Conservation (phyloP, 2,797 vertebrate species). For the Leptodactylus fallax region DNA sequence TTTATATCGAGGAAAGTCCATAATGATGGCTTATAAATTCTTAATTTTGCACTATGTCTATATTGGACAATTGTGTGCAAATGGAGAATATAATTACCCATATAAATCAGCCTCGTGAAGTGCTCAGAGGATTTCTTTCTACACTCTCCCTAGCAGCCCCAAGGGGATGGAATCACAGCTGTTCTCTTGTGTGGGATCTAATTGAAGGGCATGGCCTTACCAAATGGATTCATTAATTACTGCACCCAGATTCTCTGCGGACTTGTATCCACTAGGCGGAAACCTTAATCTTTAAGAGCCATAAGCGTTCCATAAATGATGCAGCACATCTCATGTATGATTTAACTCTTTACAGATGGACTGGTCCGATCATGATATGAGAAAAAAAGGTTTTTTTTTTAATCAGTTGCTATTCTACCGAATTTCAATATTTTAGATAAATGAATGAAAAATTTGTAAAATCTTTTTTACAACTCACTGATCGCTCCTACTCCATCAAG, state of each 20-base stretch:
- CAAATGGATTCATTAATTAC: slow-evolving; percentile 82
- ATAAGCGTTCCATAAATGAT: slow-evolving; percentile 63
- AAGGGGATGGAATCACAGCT: slow-evolving; percentile 79
- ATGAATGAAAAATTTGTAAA: not conserved
- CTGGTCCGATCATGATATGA: slow-evolving; percentile 48
- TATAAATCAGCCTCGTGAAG: slow-evolving; percentile 79
- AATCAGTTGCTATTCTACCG: not conserved
- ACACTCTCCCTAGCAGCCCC: slow-evolving; percentile 71
- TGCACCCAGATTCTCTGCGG: slow-evolving; percentile 73
- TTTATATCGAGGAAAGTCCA: slow-evolving; percentile 62
- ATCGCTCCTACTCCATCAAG: too few relatives aligned
- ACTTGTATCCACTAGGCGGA: slow-evolving; percentile 69
- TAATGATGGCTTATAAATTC: slow-evolving; percentile 74
- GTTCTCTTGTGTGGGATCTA: slow-evolving; percentile 76
- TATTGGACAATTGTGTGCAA: slow-evolving; percentile 74
- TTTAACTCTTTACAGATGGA: slow-evolving; percentile 68
- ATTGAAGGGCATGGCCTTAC: slow-evolving; percentile 76
- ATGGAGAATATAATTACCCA: slow-evolving; percentile 77
- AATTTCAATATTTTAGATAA: not conserved
- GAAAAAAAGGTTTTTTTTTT: not conserved
- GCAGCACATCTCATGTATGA: slow-evolving; percentile 61
- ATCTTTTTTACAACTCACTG: too few relatives aligned
- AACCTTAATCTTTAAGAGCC: slow-evolving; percentile 29
- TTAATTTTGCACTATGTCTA: slow-evolving; percentile 71
- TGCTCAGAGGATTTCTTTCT: slow-evolving; percentile 79